phyloP scores from a whole-genome alignment of 1,140 invertebrate species.

The Himalopsyche phryganea region DNA sequence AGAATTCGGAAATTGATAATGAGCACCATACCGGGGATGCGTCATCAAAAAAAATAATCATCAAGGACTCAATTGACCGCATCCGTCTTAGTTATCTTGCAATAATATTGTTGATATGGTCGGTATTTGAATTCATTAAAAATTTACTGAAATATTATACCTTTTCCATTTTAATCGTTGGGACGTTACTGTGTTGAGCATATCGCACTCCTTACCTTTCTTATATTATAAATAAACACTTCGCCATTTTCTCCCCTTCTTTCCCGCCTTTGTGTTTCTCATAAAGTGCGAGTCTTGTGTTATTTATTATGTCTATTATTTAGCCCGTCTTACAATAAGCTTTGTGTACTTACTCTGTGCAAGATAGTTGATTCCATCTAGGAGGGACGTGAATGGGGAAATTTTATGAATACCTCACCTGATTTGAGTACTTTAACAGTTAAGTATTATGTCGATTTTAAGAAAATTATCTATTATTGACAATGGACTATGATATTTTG shows the following conservation, averaged over 20 bases:
- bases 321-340: constrained; percentile 34
- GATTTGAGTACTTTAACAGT: constrained; percentile 6
- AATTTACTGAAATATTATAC: too few relatives aligned
- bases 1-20: too few relatives aligned
- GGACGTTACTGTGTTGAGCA: background rate
- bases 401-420: constrained; percentile 15
- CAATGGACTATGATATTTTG: too few relatives aligned
- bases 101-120: too few relatives aligned
- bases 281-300: constrained; percentile 35
- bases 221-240: constrained; percentile 35
- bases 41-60: too few relatives aligned
- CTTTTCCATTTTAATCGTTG: too few relatives aligned
- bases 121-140: too few relatives aligned
- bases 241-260: constrained; percentile 24
- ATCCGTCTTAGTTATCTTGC: too few relatives aligned
- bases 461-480: too few relatives aligned
- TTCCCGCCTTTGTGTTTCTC: constrained; percentile 34
- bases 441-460: too few relatives aligned
- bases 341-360: constrained; percentile 23
- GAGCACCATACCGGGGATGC: too few relatives aligned
- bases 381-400: constrained; percentile 4
- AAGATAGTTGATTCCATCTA: constrained; percentile 3
- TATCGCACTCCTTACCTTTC: constrained; percentile 18
- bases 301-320: constrained; percentile 35
- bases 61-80: too few relatives aligned